Base-by-base conservation (phyloP, 2,113 vertebrate genomes). In the Leptodactylus fuscus region DNA sequence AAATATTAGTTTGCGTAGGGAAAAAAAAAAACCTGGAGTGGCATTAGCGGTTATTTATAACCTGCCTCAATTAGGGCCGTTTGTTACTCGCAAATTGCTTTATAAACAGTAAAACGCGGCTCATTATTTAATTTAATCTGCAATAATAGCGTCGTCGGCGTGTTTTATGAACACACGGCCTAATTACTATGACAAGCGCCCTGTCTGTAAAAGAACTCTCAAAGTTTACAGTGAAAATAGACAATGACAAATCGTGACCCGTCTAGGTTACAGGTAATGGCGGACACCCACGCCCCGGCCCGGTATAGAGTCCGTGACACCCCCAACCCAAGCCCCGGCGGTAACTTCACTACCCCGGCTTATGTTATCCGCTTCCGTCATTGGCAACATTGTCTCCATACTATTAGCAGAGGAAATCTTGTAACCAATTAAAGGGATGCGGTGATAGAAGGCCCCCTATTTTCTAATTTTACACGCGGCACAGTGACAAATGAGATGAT, bases 401-500 rank as follows among this genome's bases (percentile, higher is more conserved):
- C 90, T 86, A 92, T 90, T 89, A 91, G 88, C 82, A 85, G 77
- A 90, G 91, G 91, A 91, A 58, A 90, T 92, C 92, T 94, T 92
- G 90, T 85, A 90, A 93, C 93, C 93, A 92, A 95, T 95, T 96
- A 96, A 95, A 96, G 94, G 91, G 93, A 91, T 90, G 91, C 90
- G 87, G 94, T 95, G 95, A 96, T 93, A 92, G 93, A 96, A 92
- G 92, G 93, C 93, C 93, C 94, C 95, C 93, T 89, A 91, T 92
- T 94, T 93, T 93, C 92, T 92, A 89, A 94, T 95, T 94, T 96
- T 94, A 95, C 94, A 95, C 94, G 95, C 95, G 95, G 95, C 96
- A 95, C 91, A 90, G 94, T 96, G 95, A 96, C 96, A 96, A 96
- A 96, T 96, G 95, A 96, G 95, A 95, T 94, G 94, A 94, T 95